Evolutionary conservation across 2,888 invertebrate species (phyloP), one percentile per base, ranked within the genome.

Genomic region (Argynnis bischoffii): DNA sequence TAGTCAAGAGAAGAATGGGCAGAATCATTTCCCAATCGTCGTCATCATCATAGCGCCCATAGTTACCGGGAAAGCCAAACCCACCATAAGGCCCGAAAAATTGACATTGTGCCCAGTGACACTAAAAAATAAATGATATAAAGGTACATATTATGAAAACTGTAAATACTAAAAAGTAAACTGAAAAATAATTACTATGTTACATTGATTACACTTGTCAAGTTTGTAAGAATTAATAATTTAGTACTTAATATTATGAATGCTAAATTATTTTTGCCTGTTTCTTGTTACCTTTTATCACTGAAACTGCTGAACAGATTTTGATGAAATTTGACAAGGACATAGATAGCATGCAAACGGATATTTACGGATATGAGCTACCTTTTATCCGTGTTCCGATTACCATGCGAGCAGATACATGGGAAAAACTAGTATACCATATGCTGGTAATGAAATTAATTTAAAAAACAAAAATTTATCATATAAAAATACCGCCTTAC

Each of bases 21-120:
- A 85, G 77, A 3, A 86, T 71, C 14, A 77, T 71, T 54, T 85
- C 83, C 66, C 80, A 65, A 41, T 81, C 80, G 54, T 79, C 77
- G 53, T 78, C 74, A n/a, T 76, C 68, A 6, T 78, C 69, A 54
- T 64, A 51, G 5, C 31, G 51, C 6, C 61, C 61, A 4, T 55
- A 57, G 6, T 55, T 31, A 0, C 59, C 59, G 1, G 69, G 64
- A 53, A 65, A 69, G 6, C 75, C 75, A 15, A 72, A 76, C 0
- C 75, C 73, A 1, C 61, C 61, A 14, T 61, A 61, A 41, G 31
- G 31, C 41, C 72, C 74, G 65, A 73, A 77, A 66, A 67, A 80
- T 64, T 82, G 80, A 72, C 79, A 76, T 26, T 80, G 77, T 6
- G 77, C 79, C 82, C 82, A 82, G 72, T 81, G 78, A 71, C 78